phyloP scores from a whole-genome alignment of 2,113 vertebrate genomes.

The Phoxinus phoxinus region DNA sequence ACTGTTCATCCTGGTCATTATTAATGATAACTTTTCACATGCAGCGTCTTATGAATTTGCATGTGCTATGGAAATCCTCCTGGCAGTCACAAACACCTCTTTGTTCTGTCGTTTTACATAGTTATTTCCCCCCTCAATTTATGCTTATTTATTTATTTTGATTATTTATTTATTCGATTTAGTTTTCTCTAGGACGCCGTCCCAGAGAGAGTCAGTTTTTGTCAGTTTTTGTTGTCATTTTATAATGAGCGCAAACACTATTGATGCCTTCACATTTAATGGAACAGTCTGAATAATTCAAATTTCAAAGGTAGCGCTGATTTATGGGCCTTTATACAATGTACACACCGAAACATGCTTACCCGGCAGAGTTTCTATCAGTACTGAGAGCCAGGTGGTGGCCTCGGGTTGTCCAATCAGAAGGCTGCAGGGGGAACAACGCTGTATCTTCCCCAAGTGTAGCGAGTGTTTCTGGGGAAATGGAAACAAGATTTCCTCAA shows the following conservation, averaged over 20 bases:
- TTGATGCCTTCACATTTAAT: slow-evolving; percentile 38
- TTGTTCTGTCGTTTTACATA: slow-evolving; percentile 15
- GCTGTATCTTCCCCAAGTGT: slow-evolving; percentile 13
- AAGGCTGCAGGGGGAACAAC: neutral
- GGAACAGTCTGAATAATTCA: slow-evolving; percentile 48
- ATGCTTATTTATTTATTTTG: slow-evolving; percentile 23
- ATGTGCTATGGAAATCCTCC: slow-evolving; percentile 27
- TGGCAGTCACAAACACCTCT: slow-evolving; percentile 39
- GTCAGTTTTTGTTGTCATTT: slow-evolving; percentile 47
- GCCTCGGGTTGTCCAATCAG: slow-evolving; percentile 40
- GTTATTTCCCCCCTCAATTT: neutral
- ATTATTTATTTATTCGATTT: slow-evolving; percentile 32
- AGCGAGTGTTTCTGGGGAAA: slow-evolving; percentile 16
- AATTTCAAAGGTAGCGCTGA: slow-evolving; percentile 36
- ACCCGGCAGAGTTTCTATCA: slow-evolving; percentile 40
- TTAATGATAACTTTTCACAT: slow-evolving; percentile 47
- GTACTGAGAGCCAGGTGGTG: slow-evolving; percentile 33
- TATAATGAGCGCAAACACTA: slow-evolving; percentile 38
- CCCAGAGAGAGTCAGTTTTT: slow-evolving; percentile 5
- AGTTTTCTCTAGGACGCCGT: slow-evolving; percentile 8
- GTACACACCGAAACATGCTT: slow-evolving; percentile 26
- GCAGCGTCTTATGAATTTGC: slow-evolving; percentile 29
- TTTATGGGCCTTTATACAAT: slow-evolving; percentile 39
- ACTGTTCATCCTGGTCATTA: slow-evolving; percentile 39
- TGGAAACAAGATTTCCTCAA: slow-evolving; percentile 20